Evolutionary conservation across 1,140 invertebrate species (phyloP), one percentile per base, ranked within the genome.

Genomic region (Drosophila tristis): DNA sequence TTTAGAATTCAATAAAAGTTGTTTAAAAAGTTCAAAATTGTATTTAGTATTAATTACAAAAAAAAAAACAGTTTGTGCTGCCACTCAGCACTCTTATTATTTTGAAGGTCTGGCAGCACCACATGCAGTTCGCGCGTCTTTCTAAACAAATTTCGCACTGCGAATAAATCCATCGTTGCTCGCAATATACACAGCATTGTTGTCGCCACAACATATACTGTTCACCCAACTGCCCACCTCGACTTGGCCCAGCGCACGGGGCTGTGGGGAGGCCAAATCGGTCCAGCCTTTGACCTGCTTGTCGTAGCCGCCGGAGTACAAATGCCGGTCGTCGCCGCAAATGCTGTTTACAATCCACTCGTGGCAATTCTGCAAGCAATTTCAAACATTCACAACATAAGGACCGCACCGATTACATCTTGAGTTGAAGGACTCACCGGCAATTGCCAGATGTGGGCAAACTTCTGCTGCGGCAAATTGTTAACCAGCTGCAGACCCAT

Each of bases 231-330:
- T 89, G 2, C 74, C 82, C 2, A 90, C 79, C 2, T 85, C 70
- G 0, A 91, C 85, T 64, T 90, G 80, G 15, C 90, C 91, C 9
- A 90, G 42, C 0, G 72, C n/a, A 20, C 25, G 63, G 3, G 89
- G 91, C 35, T 73, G 63, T 2, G 39, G 6, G 3, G 70, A 51
- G 11, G 54, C 73, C 13, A 92, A 60, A 43, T 91, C 67, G 9
- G 71, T 84, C 91, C 91, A 92, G 2, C 74, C 78, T 68, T 92
- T 92, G 5, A 92, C 86, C 42, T 78, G 90, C 35, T 81, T 91
- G 62, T 92, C 91, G 45, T 91, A 92, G 44, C 91, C 91, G 5
- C 87, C 91, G 5, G 85, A 81, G 55, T 85, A 91, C 13, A 92
- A 15, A 26, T 57, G 35, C 1, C 70, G 20, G 0, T 91, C 85